A percentile compares a stretch with the other conserved stretches of the same genome.
These are phyloP conservation scores for Melieria picta DNA, from an alignment of 2,888 invertebrate genomes.

Conservation along the genomic window DNA sequence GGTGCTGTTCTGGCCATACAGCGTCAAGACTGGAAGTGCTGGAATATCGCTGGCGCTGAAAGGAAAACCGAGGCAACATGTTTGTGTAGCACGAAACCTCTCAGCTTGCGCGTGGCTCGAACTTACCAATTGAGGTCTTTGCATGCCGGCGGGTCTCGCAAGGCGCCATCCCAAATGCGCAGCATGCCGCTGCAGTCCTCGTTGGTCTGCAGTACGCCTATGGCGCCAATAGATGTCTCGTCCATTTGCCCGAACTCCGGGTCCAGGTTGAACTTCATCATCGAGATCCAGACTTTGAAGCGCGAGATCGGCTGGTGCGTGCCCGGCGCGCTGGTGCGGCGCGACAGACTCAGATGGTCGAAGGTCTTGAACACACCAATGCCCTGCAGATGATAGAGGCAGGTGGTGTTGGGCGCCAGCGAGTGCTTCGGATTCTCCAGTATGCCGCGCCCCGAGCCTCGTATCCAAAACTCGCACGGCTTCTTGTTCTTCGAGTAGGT, in stretches of 20 bases:
- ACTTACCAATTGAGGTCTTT: slow-evolving; percentile 84
- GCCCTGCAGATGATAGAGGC: slow-evolving; percentile 84
- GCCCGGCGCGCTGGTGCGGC: slow-evolving; percentile 65
- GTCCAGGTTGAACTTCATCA: slow-evolving; percentile 85
- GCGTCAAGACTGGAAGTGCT: slow-evolving; percentile 58
- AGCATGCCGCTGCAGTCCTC: slow-evolving; percentile 85
- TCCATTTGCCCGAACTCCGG: slow-evolving; percentile 69
- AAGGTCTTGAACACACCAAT: slow-evolving; percentile 70
- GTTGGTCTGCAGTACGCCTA: slow-evolving; percentile 68
- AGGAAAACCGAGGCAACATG: background rate
- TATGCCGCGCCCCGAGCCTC: slow-evolving; percentile 82
- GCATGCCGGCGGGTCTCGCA: slow-evolving; percentile 79
- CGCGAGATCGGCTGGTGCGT: slow-evolving; percentile 71
- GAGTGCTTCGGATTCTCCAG: slow-evolving; percentile 87
- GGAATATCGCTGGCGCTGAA: slow-evolving; percentile 55
- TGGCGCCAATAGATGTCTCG: slow-evolving; percentile 62
- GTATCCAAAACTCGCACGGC: slow-evolving; percentile 86
- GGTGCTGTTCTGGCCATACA: slow-evolving; percentile 74
- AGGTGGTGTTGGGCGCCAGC: slow-evolving; percentile 87
- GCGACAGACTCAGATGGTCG: slow-evolving; percentile 68
- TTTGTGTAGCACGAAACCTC: background rate
- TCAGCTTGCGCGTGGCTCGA: background rate
- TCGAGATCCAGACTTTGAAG: slow-evolving; percentile 86
- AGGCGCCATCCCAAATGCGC: slow-evolving; percentile 87
- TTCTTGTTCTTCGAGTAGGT: slow-evolving; percentile 87